These are phyloP conservation scores for Phalangium opilio DNA, from an alignment of 2,888 invertebrate species.

Conservation along the genomic window DNA sequence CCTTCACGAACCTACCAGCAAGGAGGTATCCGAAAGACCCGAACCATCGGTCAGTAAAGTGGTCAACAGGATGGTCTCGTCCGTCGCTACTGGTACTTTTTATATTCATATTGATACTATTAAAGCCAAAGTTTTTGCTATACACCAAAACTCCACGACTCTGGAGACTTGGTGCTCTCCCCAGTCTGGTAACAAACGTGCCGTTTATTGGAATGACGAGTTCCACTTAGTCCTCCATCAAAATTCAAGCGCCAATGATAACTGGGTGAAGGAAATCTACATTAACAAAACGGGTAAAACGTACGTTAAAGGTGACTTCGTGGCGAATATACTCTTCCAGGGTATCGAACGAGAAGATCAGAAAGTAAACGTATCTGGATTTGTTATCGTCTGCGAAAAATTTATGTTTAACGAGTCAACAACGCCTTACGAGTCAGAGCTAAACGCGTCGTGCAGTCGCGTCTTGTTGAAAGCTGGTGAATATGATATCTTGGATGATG, in stretches of 20 bases:
- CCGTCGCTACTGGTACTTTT: slow-evolving; percentile 11
- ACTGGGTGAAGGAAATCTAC: slow-evolving; percentile 12
- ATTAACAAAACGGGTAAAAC: slow-evolving; percentile 19
- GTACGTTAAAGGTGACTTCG: slow-evolving; percentile 21
- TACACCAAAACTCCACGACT: slow-evolving; percentile 9
- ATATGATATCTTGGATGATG: slow-evolving; percentile 11
- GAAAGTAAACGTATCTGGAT: slow-evolving; percentile 19
- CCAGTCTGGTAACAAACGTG: slow-evolving; percentile 1
- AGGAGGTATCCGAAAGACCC: background rate
- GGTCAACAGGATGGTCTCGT: slow-evolving; percentile 11
- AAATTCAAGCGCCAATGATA: background rate
- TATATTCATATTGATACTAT: slow-evolving; percentile 11
- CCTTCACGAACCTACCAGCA: slow-evolving; percentile 6
- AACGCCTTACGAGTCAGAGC: slow-evolving; percentile 5
- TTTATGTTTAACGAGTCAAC: too few relatives aligned
- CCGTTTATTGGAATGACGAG: slow-evolving; percentile 17
- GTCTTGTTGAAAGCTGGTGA: slow-evolving; percentile 14
- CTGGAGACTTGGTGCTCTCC: slow-evolving; percentile 10
- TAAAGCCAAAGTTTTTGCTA: slow-evolving; percentile 11
- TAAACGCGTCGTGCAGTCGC: slow-evolving; percentile 15
- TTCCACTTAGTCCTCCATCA: slow-evolving; percentile 13
- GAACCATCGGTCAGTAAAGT: slow-evolving; percentile 14
- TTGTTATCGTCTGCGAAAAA: slow-evolving; percentile 20
- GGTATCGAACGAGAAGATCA: slow-evolving; percentile 11
- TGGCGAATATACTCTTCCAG: slow-evolving; percentile 22